Evolutionary conservation across 2,113 vertebrate species (phyloP), one percentile per base, ranked within the genome.

Genomic region (Thalassarche chlororhynchos): DNA sequence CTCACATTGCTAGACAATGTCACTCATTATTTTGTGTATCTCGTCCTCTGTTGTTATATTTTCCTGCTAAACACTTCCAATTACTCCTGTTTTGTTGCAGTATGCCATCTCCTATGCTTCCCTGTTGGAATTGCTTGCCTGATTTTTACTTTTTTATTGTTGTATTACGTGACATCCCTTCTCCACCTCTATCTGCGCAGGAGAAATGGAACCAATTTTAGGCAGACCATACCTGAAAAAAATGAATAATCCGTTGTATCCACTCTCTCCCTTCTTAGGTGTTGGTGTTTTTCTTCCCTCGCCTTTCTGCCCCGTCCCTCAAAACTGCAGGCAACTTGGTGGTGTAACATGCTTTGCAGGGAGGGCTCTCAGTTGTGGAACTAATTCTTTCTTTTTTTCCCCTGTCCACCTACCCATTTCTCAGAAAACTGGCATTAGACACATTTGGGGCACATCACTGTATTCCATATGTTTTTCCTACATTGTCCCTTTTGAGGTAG

Each of bases 401-500:
- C 44, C 38, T 5, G 29, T 75, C 90, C 87, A 92, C 86, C 92
- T 87, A 89, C 91, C 81, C 9, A 4, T 83, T 94, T 83, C 62
- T 79, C n/a, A 58, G 42, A 75, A 95, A 57, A 10, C 72, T 91
- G 46, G 16, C 21, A 5, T 91, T 79, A 85, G 77, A 70, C 62
- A 55, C 70, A 87, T 89, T 94, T 93, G 66, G 89, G 84, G 29
- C 77, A 32, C 18, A 66, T 85, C 60, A 4, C 46, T 42, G 13
- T 84, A 23, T 91, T 87, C 89, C 49, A 8, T 93, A 84, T 94
- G 62, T 69, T 96, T 97, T 87, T 70, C n/a, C 42, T 89, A 3
- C 42, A 34, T 76, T 91, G 80, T 83, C 84, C 84, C 38, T 81
- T 93, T 38, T 64, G 84, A 89, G 84, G 66, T 51, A 82, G 40